Percentiles rank a stretch among this genome's conserved stretches.
Evolutionary conservation across 1,140 invertebrate species (phyloP).

Genomic region (Polypedilum pembai): DNA sequence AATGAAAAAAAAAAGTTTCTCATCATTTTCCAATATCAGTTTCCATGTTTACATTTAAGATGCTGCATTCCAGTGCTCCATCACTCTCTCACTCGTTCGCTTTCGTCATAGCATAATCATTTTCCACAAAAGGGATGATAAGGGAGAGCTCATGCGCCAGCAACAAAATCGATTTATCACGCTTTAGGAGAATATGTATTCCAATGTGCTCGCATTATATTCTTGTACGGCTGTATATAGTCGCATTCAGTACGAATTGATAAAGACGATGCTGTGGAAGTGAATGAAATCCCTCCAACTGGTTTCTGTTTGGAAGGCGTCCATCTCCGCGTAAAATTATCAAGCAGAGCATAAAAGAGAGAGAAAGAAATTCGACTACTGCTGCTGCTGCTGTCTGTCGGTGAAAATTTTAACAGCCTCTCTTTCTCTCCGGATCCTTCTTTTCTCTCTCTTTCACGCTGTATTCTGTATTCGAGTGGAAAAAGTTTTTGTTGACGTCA

Average conservation of each 20-base stretch:
- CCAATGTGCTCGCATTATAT: conserved; percentile 16
- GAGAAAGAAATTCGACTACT: neutral
- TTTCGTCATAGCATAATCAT: neutral
- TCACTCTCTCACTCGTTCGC: neutral
- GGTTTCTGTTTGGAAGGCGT: neutral
- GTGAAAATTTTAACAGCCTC: neutral
- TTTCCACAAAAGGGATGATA: neutral
- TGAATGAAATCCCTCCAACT: neutral
- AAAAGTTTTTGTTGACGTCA: conserved; percentile 15
- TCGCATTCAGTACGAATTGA: conserved; percentile 14
- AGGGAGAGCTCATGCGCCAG: conserved; percentile 5
- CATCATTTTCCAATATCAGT: neutral
- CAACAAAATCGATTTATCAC: conserved; percentile 25
- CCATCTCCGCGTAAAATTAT: neutral
- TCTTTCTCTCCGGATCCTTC: too few relatives aligned
- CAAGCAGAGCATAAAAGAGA: neutral
- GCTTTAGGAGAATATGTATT: neutral
- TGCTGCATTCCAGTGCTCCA: neutral
- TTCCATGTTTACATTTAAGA: neutral
- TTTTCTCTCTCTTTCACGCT: too few relatives aligned
- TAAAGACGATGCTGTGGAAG: conserved; percentile 11
- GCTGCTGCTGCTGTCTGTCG: conserved; percentile 19
- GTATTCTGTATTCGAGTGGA: neutral
- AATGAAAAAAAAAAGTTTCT: neutral
- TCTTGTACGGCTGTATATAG: neutral